Evolutionary conservation across 2,113 vertebrate species (phyloP).

Genomic region (Cheirogaleus medius): DNA sequence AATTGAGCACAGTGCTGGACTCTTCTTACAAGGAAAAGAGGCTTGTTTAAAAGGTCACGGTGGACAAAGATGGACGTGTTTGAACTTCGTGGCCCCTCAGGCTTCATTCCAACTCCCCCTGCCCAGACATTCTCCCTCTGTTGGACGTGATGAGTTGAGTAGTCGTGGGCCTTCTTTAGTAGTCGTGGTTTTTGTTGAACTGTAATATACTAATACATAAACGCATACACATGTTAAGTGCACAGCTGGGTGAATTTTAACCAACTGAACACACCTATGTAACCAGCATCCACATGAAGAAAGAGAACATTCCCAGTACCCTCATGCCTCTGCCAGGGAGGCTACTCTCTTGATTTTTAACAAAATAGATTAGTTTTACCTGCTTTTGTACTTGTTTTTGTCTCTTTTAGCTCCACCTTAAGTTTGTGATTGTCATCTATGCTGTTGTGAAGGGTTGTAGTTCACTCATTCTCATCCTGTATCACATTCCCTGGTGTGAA

Average conservation of each 20-base stretch:
- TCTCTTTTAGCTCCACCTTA: background rate
- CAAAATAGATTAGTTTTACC: background rate
- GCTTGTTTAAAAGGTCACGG: background rate
- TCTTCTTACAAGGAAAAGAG: background rate
- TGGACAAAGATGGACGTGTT: background rate
- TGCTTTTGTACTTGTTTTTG: background rate
- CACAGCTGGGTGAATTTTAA: background rate
- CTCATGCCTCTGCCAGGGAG: background rate
- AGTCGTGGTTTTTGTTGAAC: background rate
- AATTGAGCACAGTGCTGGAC: background rate
- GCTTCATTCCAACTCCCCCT: background rate
- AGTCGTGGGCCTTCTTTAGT: background rate
- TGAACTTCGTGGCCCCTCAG: background rate
- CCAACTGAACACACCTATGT: background rate
- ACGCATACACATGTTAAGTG: background rate
- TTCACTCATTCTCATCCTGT: background rate
- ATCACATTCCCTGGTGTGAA: background rate
- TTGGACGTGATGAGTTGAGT: too few species aligned
- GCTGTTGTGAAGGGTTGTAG: background rate
- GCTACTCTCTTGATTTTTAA: background rate
- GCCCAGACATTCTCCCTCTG: background rate
- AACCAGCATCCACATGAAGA: too few species aligned
- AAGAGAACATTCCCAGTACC: background rate
- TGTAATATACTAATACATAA: background rate
- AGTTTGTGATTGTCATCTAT: background rate